These are phyloP conservation scores for Magallana angulata DNA, from an alignment of 1,140 invertebrate species.

Conservation along the genomic window DNA sequence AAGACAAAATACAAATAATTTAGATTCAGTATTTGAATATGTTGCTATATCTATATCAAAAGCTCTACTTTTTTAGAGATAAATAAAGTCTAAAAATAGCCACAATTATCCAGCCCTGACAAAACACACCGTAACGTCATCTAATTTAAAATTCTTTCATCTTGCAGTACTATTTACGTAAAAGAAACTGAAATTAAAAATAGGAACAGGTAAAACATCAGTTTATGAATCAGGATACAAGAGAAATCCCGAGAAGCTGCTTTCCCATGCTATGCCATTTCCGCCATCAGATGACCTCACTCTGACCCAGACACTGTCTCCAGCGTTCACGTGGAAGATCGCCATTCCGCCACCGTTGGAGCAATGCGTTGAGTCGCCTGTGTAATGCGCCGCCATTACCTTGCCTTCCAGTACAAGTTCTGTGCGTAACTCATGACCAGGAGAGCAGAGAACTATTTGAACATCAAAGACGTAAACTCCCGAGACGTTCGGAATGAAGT, in stretches of 20 bases:
- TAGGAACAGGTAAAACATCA: no score
- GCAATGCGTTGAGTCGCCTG: neutral
- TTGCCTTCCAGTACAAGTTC: neutral
- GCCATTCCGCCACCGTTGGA: slow-evolving; percentile 25
- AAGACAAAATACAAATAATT: no score
- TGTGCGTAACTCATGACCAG: neutral
- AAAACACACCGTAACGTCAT: no score
- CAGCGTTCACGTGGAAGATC: neutral
- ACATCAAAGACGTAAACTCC: slow-evolving; percentile 11
- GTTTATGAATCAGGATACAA: slow-evolving; percentile 12
- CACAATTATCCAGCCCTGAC: no score
- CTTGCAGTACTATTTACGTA: no score
- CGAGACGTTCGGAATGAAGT: neutral
- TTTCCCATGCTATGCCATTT: slow-evolving; percentile 22
- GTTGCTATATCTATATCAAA: no score
- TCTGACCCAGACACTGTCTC: slow-evolving; percentile 27
- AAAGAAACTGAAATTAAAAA: no score
- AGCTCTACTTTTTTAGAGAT: no score
- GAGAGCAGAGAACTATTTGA: neutral
- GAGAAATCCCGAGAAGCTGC: slow-evolving; percentile 22
- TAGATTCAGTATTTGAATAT: no score
- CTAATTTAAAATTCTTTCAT: no score
- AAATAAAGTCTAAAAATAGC: no score
- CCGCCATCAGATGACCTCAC: neutral
- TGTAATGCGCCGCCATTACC: neutral